phyloP scores from a whole-genome alignment of 2,797 vertebrate genomes.

The Tolypeutes matacus region DNA sequence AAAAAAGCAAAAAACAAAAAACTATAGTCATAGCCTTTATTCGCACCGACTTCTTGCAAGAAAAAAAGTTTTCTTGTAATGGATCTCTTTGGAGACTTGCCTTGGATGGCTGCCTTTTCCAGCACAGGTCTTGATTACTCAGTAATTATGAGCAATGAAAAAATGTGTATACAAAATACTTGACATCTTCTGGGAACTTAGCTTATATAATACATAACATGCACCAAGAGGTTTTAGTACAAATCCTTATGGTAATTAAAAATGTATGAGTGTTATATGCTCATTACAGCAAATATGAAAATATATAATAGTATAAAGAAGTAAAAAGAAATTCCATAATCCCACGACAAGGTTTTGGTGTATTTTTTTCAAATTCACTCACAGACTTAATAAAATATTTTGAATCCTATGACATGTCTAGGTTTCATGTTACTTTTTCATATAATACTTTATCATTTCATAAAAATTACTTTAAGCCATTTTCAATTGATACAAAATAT shows the following conservation, averaged over 20 bases:
- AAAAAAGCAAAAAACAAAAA: not conserved
- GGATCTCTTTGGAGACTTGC: not conserved
- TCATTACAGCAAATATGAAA: not conserved
- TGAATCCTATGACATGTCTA: not conserved
- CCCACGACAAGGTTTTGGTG: not conserved
- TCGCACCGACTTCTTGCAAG: not conserved
- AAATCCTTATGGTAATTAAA: not conserved
- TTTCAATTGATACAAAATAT: not conserved
- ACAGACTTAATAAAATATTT: not conserved
- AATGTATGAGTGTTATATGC: not conserved
- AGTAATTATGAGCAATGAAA: not conserved
- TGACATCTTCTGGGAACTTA: not conserved
- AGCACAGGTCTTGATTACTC: not conserved
- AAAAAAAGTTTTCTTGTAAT: constrained; percentile 35
- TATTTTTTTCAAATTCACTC: not conserved
- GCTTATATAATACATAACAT: not conserved
- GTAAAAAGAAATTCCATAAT: not conserved
- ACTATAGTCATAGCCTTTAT: not conserved
- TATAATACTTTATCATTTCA: not conserved
- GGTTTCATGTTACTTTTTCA: not conserved
- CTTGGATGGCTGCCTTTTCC: not conserved
- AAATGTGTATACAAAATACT: not conserved
- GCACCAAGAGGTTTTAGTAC: not conserved
- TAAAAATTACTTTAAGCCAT: not conserved
- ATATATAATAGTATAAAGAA: constrained; percentile 2